Evolutionary conservation across 2,797 vertebrate genomes (phyloP).

Genomic region (Lepus oiostolus): DNA sequence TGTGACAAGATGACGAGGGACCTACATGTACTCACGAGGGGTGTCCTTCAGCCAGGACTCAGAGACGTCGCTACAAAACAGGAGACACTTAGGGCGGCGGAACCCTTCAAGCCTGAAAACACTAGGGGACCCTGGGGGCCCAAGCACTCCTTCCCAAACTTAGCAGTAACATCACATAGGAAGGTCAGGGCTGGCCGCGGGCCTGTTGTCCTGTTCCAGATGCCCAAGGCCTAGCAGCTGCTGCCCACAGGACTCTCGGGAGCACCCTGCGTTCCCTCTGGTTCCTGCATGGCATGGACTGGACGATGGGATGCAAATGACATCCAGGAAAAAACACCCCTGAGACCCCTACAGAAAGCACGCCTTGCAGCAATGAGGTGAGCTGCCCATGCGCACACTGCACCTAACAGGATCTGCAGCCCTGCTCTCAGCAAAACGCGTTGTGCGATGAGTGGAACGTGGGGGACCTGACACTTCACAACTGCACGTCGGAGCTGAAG

Average conservation of each 20-base stretch:
- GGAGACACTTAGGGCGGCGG: background rate
- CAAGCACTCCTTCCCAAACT: background rate
- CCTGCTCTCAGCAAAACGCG: background rate
- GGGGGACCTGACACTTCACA: background rate
- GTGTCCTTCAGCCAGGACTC: background rate
- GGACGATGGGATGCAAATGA: background rate
- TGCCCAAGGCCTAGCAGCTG: background rate
- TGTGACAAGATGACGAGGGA: slow-evolving; percentile 22
- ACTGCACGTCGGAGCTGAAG: background rate
- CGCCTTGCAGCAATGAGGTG: no score
- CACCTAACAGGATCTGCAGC: background rate
- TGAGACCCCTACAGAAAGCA: background rate
- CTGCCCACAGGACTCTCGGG: background rate
- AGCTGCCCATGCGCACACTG: background rate
- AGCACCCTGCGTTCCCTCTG: background rate
- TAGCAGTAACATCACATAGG: slow-evolving; percentile 44
- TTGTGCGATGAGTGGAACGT: background rate
- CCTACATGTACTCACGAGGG: background rate
- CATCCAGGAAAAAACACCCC: background rate
- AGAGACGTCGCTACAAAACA: background rate
- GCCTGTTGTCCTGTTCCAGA: background rate
- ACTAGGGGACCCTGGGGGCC: background rate
- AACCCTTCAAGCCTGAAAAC: background rate
- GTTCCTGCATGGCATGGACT: background rate
- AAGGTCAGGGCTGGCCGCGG: background rate